Evolutionary conservation across 2,113 vertebrate genomes (phyloP).

Genomic region (Gymnarchus niloticus): DNA sequence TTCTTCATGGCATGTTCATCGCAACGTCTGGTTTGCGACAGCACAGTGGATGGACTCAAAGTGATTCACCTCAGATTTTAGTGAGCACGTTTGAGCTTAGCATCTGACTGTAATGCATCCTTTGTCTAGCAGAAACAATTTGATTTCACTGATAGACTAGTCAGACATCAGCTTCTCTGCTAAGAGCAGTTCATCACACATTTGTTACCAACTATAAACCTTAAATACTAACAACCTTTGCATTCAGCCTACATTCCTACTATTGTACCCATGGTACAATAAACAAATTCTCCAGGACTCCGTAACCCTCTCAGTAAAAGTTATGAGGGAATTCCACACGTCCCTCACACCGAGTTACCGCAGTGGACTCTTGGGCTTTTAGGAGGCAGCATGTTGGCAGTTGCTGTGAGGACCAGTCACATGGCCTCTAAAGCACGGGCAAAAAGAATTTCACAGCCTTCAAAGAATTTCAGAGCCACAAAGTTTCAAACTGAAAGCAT

Average conservation of each 20-base stretch:
- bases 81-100: background rate
- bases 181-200: background rate
- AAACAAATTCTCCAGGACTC: background rate
- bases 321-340: background rate
- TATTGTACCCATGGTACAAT: background rate
- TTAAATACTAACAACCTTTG: background rate
- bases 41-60: background rate
- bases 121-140: background rate
- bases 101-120: background rate
- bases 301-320: background rate
- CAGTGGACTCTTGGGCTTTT: background rate
- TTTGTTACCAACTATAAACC: background rate
- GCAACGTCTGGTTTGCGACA: background rate
- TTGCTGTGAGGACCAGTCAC: background rate
- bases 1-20: background rate
- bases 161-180: too few species aligned
- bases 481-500: background rate
- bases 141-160: background rate
- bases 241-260: background rate
- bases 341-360: background rate
- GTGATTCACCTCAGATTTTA: background rate
- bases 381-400: too few species aligned
- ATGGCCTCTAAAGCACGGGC: background rate
- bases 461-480: background rate
- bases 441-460: background rate